Evolutionary conservation across 2,888 invertebrate species (phyloP), one percentile per base, ranked within the genome.

Genomic region (Physocephala rufipes): DNA sequence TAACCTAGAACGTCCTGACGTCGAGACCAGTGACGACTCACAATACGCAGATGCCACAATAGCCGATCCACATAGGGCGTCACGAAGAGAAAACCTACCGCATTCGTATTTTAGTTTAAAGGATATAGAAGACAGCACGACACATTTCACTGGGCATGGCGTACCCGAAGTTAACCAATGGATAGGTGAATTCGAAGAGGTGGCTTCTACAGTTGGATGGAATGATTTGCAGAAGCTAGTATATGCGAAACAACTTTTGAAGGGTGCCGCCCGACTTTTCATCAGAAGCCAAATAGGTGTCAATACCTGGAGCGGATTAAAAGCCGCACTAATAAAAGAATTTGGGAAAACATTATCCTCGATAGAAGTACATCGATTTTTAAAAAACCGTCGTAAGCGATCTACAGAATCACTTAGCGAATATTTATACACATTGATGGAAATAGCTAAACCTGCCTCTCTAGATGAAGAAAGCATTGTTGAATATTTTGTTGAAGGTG

Each of bases 401-500:
- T 24, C 61, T 4, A 55, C 36, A 7, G 71, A 71, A n/a, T 49
- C 64, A 1, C 15, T 49, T 1, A 21, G 45, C 2, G 70, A 65
- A 28, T 70, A 70, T 43, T 58, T 65, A 9, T 70, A 70, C 12
- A 21, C 58, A 1, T 30, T 70, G 19, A 59, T 70, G 1, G 70
- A 70, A 21, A 59, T 70, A 2, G 72, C 69, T 21, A 71, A 68
- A 2, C 26, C 71, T 2, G 51, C 68, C 12, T 19, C 47, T 15
- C 26, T 73, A 4, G 74, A 75, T 58, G 73, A 73, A 0, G 47
- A 65, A 30, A 74, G 73, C 30, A n/a, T 75, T 1, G 53, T 74
- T 13, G 73, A 74, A 21, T 75, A 74, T 70, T 75, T 75, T 47
- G 24, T 71, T 19, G 74, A 74, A 24, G 72, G 73, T 16, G 71